Base-by-base conservation (phyloP, 2,888 invertebrate genomes). In the Morpho deidamia region DNA sequence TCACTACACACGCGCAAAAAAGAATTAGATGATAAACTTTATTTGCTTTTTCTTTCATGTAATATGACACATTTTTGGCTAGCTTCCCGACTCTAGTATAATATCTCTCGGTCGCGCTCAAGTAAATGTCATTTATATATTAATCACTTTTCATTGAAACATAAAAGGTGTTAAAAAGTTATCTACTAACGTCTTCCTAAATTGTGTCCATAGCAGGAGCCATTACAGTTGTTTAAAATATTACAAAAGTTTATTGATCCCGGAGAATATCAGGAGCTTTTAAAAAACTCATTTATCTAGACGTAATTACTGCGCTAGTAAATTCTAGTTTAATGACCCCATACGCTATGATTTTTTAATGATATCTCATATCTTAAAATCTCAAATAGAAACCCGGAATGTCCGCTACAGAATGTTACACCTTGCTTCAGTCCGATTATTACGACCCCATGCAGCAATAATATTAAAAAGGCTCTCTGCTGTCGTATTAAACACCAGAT, bases 291-390 rank as follows among this genome's bases (percentile, higher is more conserved):
- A 49, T 52, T 53, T 55, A 45, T 51, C 39, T 52, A 23, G 34
- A 35, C 44, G 44, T 23, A 53, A 53, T 53, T 58, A 58, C 46
- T 32, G 37, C 40, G 40, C 46, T 11, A 49, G 44, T 51, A 50
- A 58, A 53, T 44, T 44, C 34, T 39, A 49, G 46, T 55, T 53
- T 43, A 55, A 46, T 53, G 35, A 55, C 46, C 58, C 12, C 47
- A 11, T 41, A 39, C 9, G 23, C 35, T 37, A 45, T 35, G 8
- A 41, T 54, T 37, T 50, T 35, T 45, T 41, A 42, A 51, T 56
- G 43, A 45, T 44, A 12, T 34, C 11, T 37, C 43, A 53, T 32
- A 44, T 14, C 38, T 41, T 48, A 51, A 55, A 49, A 46, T 52
- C 45, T 51, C 43, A 45, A 51, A 49, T 47, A 8, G 11, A 40